These are phyloP conservation scores for Hypercompe scribonia DNA, from an alignment of 2,888 invertebrate species.

Conservation along the genomic window DNA sequence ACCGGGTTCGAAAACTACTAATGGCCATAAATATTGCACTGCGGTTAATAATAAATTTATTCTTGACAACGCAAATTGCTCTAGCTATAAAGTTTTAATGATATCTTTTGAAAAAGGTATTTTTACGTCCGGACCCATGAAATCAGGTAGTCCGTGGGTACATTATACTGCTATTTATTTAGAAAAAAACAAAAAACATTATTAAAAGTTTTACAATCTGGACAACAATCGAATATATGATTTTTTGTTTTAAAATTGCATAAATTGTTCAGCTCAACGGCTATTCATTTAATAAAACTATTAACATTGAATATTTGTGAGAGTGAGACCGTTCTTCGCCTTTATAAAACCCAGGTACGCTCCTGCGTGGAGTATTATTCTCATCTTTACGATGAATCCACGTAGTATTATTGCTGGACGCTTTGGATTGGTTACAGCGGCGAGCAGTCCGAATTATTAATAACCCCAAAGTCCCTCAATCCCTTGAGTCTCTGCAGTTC, in stretches of 20 bases:
- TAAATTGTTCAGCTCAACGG: no score
- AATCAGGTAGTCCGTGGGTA: slow-evolving; percentile 42
- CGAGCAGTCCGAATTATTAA: no score
- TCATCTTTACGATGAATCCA: no score
- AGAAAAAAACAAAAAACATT: not conserved
- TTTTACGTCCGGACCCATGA: slow-evolving; percentile 39
- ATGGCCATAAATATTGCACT: slow-evolving; percentile 72
- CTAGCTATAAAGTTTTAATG: slow-evolving; percentile 56
- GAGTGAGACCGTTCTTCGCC: no score
- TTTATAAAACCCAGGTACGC: no score
- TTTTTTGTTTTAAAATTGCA: not conserved
- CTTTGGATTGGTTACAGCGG: no score
- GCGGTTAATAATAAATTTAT: slow-evolving; percentile 70
- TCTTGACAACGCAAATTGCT: slow-evolving; percentile 66
- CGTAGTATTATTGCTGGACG: no score
- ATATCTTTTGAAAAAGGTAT: slow-evolving; percentile 39
- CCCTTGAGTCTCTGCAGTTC: no score
- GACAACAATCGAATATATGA: not conserved
- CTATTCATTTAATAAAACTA: not conserved
- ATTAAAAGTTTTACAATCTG: not conserved
- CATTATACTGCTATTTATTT: slow-evolving; percentile 13
- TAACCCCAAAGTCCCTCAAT: no score
- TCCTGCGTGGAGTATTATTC: no score
- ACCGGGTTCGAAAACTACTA: slow-evolving; percentile 59
- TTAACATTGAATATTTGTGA: not conserved